Conservation (phyloP, 2,113 vertebrate species). For the Ceuthmochares aereus region DNA sequence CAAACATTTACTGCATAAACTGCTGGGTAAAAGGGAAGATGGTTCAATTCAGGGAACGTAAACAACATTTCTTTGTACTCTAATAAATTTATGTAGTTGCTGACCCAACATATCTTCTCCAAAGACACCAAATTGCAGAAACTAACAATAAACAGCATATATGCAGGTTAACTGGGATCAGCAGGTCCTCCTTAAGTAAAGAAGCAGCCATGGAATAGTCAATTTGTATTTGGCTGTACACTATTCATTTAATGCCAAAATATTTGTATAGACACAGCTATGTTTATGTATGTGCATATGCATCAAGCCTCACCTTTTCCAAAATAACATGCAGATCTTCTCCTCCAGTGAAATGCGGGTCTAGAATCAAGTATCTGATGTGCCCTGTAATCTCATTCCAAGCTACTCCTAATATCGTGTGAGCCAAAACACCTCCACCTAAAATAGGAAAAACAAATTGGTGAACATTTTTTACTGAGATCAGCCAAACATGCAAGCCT, state of each 20-base stretch:
- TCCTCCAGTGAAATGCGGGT: slow-evolving; percentile 95
- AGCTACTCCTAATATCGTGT: slow-evolving; percentile 93
- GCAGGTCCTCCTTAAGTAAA: neutral
- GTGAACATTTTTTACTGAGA: neutral
- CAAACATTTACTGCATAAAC: neutral
- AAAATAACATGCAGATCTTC: slow-evolving; percentile 90
- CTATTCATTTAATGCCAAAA: neutral
- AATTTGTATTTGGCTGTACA: neutral
- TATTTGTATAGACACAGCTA: neutral
- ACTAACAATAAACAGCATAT: neutral
- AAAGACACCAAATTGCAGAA: neutral
- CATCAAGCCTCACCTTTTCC: slow-evolving; percentile 86
- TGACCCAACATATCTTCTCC: neutral
- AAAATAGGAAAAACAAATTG: neutral
- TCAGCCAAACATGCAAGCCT: neutral
- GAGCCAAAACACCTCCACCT: slow-evolving; percentile 95
- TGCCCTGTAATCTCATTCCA: slow-evolving; percentile 94
- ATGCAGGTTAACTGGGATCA: neutral
- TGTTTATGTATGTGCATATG: rapidly evolving
- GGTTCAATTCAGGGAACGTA: neutral
- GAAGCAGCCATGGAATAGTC: neutral
- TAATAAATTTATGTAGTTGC: neutral
- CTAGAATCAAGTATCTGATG: slow-evolving; percentile 92
- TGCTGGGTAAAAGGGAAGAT: neutral
- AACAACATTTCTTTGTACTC: neutral